A percentile compares a stretch with the other conserved stretches of the same genome.
phyloP scores from a whole-genome alignment of 1,140 invertebrate genomes.

The Bacillus rossius region DNA sequence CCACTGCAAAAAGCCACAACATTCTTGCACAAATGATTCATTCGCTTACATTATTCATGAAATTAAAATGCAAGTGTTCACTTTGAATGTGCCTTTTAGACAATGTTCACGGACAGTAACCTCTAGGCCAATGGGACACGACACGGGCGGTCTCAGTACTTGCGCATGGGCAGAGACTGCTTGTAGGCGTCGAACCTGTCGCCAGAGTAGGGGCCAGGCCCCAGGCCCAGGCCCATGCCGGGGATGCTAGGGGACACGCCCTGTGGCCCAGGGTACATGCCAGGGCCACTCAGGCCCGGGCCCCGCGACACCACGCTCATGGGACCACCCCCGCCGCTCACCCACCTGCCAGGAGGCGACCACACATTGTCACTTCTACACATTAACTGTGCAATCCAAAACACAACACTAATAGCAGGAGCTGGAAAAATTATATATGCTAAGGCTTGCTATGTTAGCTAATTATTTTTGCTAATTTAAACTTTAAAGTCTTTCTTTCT shows the following conservation, averaged over 20 bases:
- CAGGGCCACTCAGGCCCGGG: constrained; percentile 9
- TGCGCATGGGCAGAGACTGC: constrained; percentile 12
- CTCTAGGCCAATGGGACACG: too few species aligned
- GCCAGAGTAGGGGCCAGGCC: constrained; percentile 4
- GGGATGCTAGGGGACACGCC: constrained; percentile 7
- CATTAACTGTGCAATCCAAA: neutral
- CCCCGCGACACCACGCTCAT: constrained; percentile 8
- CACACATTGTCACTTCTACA: neutral
- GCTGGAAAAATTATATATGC: too few species aligned
- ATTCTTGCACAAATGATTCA: too few species aligned
- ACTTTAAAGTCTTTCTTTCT: too few species aligned
- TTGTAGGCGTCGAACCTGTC: constrained; percentile 17
- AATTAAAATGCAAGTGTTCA: too few species aligned
- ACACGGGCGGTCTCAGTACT: constrained; percentile 7
- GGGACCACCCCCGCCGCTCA: constrained; percentile 7
- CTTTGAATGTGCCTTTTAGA: too few species aligned
- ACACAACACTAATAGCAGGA: too few species aligned
- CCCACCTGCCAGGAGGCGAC: neutral
- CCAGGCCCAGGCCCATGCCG: constrained; percentile 12
- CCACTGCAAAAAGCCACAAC: too few species aligned
- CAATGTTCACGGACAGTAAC: too few species aligned
- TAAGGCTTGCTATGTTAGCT: too few species aligned
- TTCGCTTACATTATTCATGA: too few species aligned
- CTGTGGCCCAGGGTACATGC: constrained; percentile 9
- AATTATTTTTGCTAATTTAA: too few species aligned